phyloP scores from a whole-genome alignment of 2,113 vertebrate genomes.

The Urocolius indicus region DNA sequence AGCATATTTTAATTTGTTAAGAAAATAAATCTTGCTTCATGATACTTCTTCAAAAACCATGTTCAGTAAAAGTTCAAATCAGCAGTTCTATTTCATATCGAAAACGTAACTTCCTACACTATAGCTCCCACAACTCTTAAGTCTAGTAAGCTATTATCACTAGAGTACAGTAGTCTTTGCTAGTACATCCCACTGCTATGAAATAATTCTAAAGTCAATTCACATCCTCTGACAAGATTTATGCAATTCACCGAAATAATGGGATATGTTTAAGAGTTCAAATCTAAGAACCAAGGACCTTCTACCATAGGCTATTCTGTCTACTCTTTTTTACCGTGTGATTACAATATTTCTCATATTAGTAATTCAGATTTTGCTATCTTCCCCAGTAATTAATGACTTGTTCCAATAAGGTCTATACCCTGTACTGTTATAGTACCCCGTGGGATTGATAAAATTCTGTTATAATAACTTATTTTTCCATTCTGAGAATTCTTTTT shows the following conservation, averaged over 20 bases:
- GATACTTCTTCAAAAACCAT: not conserved
- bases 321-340: not conserved
- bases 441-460: not conserved
- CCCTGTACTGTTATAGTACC: not conserved
- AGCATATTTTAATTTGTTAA: not conserved
- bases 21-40: not conserved
- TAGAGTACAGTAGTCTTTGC: not conserved
- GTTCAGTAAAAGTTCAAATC: not conserved
- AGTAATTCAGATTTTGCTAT: not conserved
- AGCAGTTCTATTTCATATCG: not conserved
- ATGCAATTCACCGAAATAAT: not conserved
- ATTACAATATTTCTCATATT: not conserved
- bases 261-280: not conserved
- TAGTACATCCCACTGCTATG: not conserved
- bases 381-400: not conserved
- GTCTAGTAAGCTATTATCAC: not conserved
- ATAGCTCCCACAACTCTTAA: not conserved
- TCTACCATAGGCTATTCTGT: not conserved
- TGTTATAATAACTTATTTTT: not conserved
- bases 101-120: not conserved
- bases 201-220: not conserved
- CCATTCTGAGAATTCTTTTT: slow-evolving; percentile 2
- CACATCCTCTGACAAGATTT: not conserved
- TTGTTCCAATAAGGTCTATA: not conserved
- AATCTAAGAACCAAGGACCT: not conserved